Percentiles rank a stretch among this genome's conserved stretches.
These are phyloP conservation scores for Smutsia temminckii DNA, from an alignment of 2,797 vertebrate species.

Conservation along the genomic window DNA sequence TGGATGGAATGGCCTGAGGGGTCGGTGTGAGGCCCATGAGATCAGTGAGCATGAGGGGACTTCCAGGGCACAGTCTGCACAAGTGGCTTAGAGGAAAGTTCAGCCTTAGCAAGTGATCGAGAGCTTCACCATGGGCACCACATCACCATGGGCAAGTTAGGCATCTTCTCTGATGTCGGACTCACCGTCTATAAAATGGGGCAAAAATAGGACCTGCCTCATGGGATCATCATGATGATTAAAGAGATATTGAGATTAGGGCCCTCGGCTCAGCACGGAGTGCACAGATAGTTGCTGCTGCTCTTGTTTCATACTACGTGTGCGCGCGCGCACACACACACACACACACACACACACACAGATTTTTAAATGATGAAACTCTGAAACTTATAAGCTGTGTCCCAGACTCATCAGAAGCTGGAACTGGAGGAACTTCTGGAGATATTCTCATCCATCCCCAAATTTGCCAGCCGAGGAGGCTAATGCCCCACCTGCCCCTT, in stretches of 20 bases:
- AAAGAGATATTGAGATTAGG: background rate
- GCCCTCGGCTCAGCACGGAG: background rate
- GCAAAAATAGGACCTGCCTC: background rate
- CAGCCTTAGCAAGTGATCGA: background rate
- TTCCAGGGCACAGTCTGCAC: background rate
- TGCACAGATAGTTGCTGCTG: no score
- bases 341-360: no score
- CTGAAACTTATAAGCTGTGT: background rate
- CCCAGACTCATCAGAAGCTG: background rate
- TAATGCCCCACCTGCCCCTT: background rate
- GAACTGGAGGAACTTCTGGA: background rate
- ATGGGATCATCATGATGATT: background rate
- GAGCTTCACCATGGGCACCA: background rate
- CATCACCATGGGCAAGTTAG: background rate
- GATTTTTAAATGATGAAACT: background rate
- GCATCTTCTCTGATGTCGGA: background rate
- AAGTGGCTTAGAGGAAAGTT: background rate
- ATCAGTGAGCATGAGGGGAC: background rate
- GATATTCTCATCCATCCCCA: background rate
- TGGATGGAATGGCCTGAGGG: background rate
- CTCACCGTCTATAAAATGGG: background rate
- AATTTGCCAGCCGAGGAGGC: background rate
- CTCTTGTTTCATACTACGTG: background rate
- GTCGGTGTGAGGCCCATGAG: background rate
- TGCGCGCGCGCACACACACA: no score